These are phyloP conservation scores for Bombyx mori DNA, from an alignment of 1,140 invertebrate species.

Conservation along the genomic window ASM3026992v2 NC_085110.1:9683501-9684000, in stretches of 20 bases:
- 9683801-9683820: constrained; percentile 47
- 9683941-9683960: constrained; percentile 39
- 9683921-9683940: constrained; percentile 53
- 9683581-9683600: constrained; percentile 53
- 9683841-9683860: constrained; percentile 46
- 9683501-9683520: constrained; percentile 66
- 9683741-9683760: constrained; percentile 55
- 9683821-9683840: constrained; percentile 44
- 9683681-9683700: constrained; percentile 26
- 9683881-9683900: constrained; percentile 55
- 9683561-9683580: constrained; percentile 39
- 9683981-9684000: constrained; percentile 49
- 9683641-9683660: constrained; percentile 36
- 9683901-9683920: constrained; percentile 54
- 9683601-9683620: constrained; percentile 48
- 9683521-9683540: constrained; percentile 49
- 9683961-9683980: constrained; percentile 37
- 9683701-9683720: constrained; percentile 33
- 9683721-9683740: constrained; percentile 50
- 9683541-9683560: constrained; percentile 43
- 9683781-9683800: constrained; percentile 56
- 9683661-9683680: constrained; percentile 34
- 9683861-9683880: constrained; percentile 47
- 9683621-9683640: constrained; percentile 58
- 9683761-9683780: constrained; percentile 42